A percentile compares a stretch with the other conserved stretches of the same genome.
Evolutionary conservation across 2,888 invertebrate genomes (phyloP).

Genomic region (Rhagonycha lutea): DNA sequence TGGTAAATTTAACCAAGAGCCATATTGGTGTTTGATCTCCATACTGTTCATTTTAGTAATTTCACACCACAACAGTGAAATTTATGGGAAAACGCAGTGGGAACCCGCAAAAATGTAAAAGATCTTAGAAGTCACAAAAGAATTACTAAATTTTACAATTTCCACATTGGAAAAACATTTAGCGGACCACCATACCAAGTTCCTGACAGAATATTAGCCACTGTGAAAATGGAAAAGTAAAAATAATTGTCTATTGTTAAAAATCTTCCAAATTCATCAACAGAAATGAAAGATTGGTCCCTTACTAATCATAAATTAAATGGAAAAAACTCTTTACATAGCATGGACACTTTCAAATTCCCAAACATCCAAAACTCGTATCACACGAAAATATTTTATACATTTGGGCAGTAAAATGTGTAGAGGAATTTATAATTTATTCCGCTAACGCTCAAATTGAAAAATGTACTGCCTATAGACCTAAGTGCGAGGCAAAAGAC

Average conservation of each 20-base stretch:
- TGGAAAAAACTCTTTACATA: background rate
- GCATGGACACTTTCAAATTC: background rate
- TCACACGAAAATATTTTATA: background rate
- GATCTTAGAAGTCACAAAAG: background rate
- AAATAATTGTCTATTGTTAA: background rate
- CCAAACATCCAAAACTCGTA: background rate
- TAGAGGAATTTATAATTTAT: background rate
- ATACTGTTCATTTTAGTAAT: background rate
- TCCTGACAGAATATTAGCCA: background rate
- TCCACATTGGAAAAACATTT: background rate
- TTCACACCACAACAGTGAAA: too few relatives aligned
- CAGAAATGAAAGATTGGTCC: background rate
- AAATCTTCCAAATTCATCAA: background rate
- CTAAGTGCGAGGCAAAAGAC: too few relatives aligned
- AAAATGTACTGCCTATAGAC: too few relatives aligned
- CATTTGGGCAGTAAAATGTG: background rate
- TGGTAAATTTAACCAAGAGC: background rate
- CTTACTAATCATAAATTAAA: background rate
- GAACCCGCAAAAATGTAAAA: background rate
- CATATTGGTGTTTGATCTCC: too few relatives aligned
- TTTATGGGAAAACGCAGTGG: background rate
- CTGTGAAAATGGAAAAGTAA: background rate
- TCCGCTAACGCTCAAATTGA: background rate
- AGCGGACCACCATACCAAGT: background rate
- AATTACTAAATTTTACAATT: too few relatives aligned